phyloP scores from a whole-genome alignment of 1,140 invertebrate genomes.

The Drosophila subpulchrella region DNA sequence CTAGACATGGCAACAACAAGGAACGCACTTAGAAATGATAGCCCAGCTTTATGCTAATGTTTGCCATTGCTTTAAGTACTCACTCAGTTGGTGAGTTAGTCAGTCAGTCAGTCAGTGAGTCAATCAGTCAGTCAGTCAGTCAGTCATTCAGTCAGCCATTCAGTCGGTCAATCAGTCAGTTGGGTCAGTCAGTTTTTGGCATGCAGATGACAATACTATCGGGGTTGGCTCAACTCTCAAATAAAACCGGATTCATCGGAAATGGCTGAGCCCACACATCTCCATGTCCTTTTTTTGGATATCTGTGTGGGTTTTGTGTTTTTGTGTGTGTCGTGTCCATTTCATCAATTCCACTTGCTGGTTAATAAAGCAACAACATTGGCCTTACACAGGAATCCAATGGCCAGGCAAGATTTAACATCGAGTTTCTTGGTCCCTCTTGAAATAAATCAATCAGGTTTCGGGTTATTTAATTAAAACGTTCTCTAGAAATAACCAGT shows the following conservation, averaged over 20 bases:
- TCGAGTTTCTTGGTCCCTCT: background rate
- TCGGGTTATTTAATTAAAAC: background rate
- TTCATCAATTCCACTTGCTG: conserved; percentile 34
- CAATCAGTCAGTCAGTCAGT: conserved; percentile 6
- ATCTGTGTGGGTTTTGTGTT: too few relatives aligned
- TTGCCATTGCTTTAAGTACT: conserved; percentile 68
- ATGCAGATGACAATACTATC: conserved; percentile 45
- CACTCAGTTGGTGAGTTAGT: conserved; percentile 45
- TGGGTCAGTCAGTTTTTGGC: conserved; percentile 33
- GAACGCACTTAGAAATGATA: conserved; percentile 77
- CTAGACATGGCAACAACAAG: conserved; percentile 62
- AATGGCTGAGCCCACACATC: conserved; percentile 30
- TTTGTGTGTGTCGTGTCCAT: conserved; percentile 1
- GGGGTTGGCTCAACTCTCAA: conserved; percentile 33
- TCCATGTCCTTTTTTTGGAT: background rate
- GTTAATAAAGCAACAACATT: conserved; percentile 51
- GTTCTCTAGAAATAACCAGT: background rate
- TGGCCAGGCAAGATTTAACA: conserved; percentile 13
- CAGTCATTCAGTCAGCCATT: conserved; percentile 8
- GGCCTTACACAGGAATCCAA: background rate
- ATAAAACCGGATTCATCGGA: conserved; percentile 35
- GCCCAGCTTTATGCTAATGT: conserved; percentile 81
- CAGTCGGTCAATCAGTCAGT: conserved; percentile 10
- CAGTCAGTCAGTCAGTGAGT: conserved; percentile 36
- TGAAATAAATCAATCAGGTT: background rate